Evolutionary conservation across 2,113 vertebrate species (phyloP), one percentile per base, ranked within the genome.

Genomic region (Poecile atricapillus): DNA sequence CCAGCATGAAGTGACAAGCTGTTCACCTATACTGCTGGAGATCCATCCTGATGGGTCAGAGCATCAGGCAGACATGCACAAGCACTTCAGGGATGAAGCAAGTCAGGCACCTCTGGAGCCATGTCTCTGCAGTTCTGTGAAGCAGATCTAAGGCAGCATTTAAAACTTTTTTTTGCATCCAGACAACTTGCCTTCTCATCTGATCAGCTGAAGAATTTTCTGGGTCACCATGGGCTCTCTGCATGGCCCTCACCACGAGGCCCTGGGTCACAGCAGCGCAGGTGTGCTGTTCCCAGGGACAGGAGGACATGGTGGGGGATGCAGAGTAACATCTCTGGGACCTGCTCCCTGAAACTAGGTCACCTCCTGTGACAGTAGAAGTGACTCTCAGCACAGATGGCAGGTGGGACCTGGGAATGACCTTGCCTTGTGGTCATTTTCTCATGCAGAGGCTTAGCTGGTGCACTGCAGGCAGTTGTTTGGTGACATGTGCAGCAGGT

Each of bases 301-400:
- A 46, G 67, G 21, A 83, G 84, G 59, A 70, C 2, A 3, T 10
- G 24, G 56, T 52, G 62, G 25, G 43, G 27, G 83, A 68, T 58
- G 59, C 50, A 80, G 15, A 27, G 59, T 77, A 62, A 74, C 68
- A 78, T 83, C 67, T 89, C 73, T 3, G 3, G 58, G 86, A 83
- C 37, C 17, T 55, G 9, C 12, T 84, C 15, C 37, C 31, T 55
- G 74, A 90, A 97, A 93, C 35, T 97, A 64, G 97, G 96, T 95
- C 92, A 95, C 74, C 68, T 93, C 64, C 69, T 90, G 69, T 49
- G 69, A 68, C 53, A 90, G 75, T 25, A 92, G 70, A 91, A 93
- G 46, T 60, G 55, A 60, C 49, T 76, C 37, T 35, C 10, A 7
- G 79, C 64, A 84, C 92, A 94, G 91, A 74, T 91, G 89, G 84